phyloP scores from a whole-genome alignment of 2,888 invertebrate genomes.

The Lepeophtheirus nordmannii region DNA sequence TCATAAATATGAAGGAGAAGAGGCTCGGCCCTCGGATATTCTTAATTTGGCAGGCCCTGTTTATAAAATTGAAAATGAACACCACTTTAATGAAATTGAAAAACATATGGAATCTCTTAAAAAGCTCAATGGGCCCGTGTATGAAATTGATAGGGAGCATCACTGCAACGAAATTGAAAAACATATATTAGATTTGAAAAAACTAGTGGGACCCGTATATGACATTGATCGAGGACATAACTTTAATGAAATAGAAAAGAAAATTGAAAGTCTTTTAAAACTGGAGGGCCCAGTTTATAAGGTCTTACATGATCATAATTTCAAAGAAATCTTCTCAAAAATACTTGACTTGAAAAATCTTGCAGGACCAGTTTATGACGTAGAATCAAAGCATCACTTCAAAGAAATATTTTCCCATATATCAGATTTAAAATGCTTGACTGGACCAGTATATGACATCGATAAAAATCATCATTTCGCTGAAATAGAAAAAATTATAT shows the following conservation, averaged over 20 bases:
- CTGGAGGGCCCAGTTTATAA: conserved; percentile 12
- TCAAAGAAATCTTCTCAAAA: not conserved
- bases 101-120: conserved; percentile 9
- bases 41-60: conserved; percentile 15
- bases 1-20: conserved; percentile 7
- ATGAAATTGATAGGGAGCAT: conserved; percentile 13
- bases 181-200: conserved; percentile 10
- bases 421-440: not conserved
- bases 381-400: not conserved
- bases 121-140: not conserved
- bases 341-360: conserved; percentile 12
- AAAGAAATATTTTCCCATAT: conserved; percentile 10
- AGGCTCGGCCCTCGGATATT: not conserved
- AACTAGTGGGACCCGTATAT: conserved; percentile 3
- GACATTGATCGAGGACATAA: conserved; percentile 13
- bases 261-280: not conserved
- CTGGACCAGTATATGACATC: conserved; percentile 12
- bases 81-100: not conserved
- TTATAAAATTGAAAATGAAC: conserved; percentile 10
- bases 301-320: conserved; percentile 7
- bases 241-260: conserved; percentile 17
- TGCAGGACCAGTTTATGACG: conserved; percentile 8
- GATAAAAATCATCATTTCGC: not conserved
- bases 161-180: conserved; percentile 13
- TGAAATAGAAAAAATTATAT: conserved; percentile 7